Base-by-base conservation (phyloP, 2,888 invertebrate species). In the Euzophera pinguis region DNA sequence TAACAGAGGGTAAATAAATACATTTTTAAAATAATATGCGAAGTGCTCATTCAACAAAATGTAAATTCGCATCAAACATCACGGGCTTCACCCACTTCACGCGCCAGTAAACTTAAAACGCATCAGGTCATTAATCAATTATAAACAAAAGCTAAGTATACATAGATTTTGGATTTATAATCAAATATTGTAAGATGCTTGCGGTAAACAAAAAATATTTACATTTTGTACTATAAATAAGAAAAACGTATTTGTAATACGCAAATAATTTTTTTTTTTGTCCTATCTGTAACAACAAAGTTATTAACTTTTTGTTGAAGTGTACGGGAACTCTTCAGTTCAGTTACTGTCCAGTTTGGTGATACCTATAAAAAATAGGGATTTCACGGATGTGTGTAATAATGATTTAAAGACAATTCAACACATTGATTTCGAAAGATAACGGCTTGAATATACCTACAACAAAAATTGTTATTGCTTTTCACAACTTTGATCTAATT, bases 21-120 rank as follows among this genome's bases (percentile, higher is more conserved):
- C n/a, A n/a, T n/a, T n/a, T n/a, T n/a, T n/a, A n/a, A n/a, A n/a
- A 13, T 38, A 13, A 13, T 13, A 3, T 38, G 10, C n/a, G 13
- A 13, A 38, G 13, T 14, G 14, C 37, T 13, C 37, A 39, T 16
- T 39, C 9, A 16, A 13, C 8, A 13, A 39, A 16, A 16, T 39
- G 39, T 39, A 39, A 39, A 9, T 39, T 39, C 14, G 39, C 39
- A 3, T 16, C 16, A 16, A 16, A 16, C 39, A 16, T 6, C 14
- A 39, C 9, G 16, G 16, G 39, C 16, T 12, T 45, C 45, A 45
- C 45, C 42, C 45, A 45, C 45, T 45, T 45, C 45, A 45, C 45
- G 22, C 22, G 5, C 2, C 22, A 22, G 5, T 22, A 3, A 22
- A 43, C 43, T 12, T 8, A 43, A 22, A 43, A 13, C 42, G 27